These are phyloP conservation scores for Ectobius pallidus DNA, from an alignment of 2,888 invertebrate species.

Conservation along the genomic window DNA sequence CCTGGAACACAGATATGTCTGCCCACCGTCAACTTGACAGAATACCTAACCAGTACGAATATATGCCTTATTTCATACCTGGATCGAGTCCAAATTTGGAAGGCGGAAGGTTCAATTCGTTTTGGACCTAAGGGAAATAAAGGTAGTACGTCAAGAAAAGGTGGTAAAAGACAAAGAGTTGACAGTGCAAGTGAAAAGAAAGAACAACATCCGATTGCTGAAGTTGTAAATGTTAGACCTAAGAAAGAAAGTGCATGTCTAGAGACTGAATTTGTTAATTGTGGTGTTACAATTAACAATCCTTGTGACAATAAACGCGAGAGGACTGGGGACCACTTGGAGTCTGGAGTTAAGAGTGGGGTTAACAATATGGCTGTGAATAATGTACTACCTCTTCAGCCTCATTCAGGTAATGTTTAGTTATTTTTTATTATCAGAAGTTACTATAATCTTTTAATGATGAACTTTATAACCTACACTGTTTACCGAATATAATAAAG, in stretches of 20 bases:
- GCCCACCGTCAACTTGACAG: conserved; percentile 75
- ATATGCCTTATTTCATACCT: conserved; percentile 80
- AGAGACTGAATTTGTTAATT: not conserved
- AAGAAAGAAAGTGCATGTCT: conserved; percentile 49
- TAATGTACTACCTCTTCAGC: conserved; percentile 50
- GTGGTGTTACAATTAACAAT: conserved; percentile 45
- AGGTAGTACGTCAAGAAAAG: conserved; percentile 53
- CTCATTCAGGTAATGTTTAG: conserved; percentile 51
- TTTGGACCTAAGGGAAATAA: not conserved
- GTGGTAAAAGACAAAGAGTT: conserved; percentile 59
- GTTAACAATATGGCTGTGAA: conserved; percentile 51
- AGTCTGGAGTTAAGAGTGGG: not conserved
- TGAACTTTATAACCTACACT: no score
- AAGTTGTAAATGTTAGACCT: conserved; percentile 50
- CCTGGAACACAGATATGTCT: conserved; percentile 69
- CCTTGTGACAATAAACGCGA: conserved; percentile 36
- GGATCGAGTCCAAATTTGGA: conserved; percentile 56
- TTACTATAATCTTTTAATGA: no score
- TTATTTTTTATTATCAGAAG: no score
- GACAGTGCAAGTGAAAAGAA: conserved; percentile 53
- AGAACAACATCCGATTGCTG: conserved; percentile 22
- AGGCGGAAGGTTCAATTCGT: not conserved
- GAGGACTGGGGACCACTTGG: not conserved
- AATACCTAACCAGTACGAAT: conserved; percentile 77
- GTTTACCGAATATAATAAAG: no score